Evolutionary conservation across 2,797 vertebrate species (phyloP).

Genomic region (Ciconia nigra): DNA sequence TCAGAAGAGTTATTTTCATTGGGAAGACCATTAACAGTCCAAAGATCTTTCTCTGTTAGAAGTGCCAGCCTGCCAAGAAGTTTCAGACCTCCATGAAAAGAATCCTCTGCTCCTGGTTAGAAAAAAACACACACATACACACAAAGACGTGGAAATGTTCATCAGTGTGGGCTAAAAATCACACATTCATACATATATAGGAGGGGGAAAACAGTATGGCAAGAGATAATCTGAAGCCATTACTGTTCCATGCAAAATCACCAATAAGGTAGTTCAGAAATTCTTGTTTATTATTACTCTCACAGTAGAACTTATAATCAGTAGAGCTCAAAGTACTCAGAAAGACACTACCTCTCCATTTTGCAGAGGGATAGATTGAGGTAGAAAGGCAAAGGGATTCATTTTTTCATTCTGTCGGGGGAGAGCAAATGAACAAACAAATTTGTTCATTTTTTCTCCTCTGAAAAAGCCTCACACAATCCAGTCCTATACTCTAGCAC

Average conservation of each 20-base stretch:
- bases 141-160: background rate
- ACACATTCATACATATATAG: fast-evolving
- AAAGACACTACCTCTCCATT: background rate
- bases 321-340: background rate
- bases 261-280: background rate
- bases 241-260: background rate
- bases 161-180: background rate
- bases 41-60: conserved; percentile 84
- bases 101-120: conserved; percentile 62
- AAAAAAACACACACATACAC: background rate
- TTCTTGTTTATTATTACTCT: background rate
- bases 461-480: background rate
- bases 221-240: background rate
- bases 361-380: background rate
- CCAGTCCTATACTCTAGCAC: background rate
- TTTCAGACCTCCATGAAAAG: conserved; percentile 79
- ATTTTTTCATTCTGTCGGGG: background rate
- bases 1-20: conserved; percentile 90
- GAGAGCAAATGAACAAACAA: too few species aligned
- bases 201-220: background rate
- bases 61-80: conserved; percentile 87
- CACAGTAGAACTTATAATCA: background rate
- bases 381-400: background rate
- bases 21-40: conserved; percentile 85
- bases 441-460: background rate